These are phyloP conservation scores for Xyrichtys novacula DNA, from an alignment of 2,797 vertebrate genomes.

Conservation along the genomic window DNA sequence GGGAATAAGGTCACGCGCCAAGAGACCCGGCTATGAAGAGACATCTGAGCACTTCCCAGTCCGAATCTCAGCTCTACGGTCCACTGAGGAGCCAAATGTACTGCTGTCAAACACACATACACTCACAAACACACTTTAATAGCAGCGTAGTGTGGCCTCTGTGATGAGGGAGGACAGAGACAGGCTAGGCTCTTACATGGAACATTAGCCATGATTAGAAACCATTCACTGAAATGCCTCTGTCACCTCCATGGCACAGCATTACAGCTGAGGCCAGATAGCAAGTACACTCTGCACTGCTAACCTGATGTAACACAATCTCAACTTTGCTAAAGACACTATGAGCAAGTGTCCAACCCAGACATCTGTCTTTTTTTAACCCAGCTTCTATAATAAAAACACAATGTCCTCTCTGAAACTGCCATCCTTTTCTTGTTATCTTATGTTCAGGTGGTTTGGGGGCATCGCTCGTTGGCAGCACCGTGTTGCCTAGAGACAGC, in stretches of 20 bases:
- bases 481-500: background rate
- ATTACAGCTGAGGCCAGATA: conserved; percentile 16
- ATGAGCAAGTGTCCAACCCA: conserved; percentile 19
- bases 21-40: conserved; percentile 78
- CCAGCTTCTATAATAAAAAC: background rate
- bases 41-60: conserved; percentile 71
- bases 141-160: conserved; percentile 43
- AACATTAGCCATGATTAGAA: conserved; percentile 84
- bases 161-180: conserved; percentile 73
- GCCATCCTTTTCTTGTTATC: background rate
- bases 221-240: conserved; percentile 67
- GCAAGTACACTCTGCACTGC: conserved; percentile 9
- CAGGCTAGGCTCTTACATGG: conserved; percentile 76
- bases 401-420: background rate
- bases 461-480: background rate
- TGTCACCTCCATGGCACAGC: conserved; percentile 31
- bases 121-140: conserved; percentile 32
- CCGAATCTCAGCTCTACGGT: conserved; percentile 61
- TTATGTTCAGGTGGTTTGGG: background rate
- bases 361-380: conserved; percentile 1
- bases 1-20: conserved; percentile 84
- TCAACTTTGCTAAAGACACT: conserved; percentile 3
- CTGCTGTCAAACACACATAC: conserved; percentile 60
- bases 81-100: conserved; percentile 72
- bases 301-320: conserved; percentile 12